A percentile compares a stretch with the other conserved stretches of the same genome.
Conservation (phyloP, 2,113 vertebrate species). For the Takifugu flavidus region DNA sequence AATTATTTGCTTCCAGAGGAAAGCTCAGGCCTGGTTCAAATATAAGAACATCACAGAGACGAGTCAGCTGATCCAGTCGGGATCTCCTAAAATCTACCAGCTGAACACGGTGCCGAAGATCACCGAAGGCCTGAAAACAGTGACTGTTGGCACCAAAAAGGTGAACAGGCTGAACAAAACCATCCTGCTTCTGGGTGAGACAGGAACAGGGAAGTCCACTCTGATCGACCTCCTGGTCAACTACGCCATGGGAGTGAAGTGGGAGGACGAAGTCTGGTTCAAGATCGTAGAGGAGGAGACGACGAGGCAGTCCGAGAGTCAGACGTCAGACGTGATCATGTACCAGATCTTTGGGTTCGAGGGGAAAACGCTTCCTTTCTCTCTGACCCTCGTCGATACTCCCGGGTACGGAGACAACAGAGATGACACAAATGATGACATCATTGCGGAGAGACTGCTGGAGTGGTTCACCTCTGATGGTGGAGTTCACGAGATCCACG, state of each 20-base stretch:
- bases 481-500: slow-evolving; percentile 7
- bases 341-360: slow-evolving; percentile 1
- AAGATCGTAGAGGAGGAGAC: not conserved
- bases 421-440: no score
- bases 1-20: not conserved
- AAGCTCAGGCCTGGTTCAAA: not conserved
- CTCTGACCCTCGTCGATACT: slow-evolving; percentile 17
- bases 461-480: not conserved
- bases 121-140: not conserved
- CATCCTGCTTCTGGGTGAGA: slow-evolving; percentile 4
- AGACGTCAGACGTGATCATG: slow-evolving; percentile 6
- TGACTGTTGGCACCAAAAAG: no score
- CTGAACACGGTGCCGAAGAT: not conserved
- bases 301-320: not conserved
- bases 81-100: slow-evolving; percentile 12
- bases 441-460: no score
- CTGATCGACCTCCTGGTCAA: slow-evolving; percentile 6
- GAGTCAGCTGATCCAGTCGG: not conserved
- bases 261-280: slow-evolving; percentile 6
- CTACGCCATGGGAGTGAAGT: slow-evolving; percentile 5
- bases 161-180: no score
- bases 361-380: slow-evolving; percentile 1
- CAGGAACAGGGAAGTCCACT: slow-evolving; percentile 15
- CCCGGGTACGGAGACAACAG: slow-evolving; percentile 3
- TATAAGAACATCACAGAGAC: not conserved